Base-by-base conservation (phyloP, 2,797 vertebrate species). In the Amblyopsis hoosieri region DNA sequence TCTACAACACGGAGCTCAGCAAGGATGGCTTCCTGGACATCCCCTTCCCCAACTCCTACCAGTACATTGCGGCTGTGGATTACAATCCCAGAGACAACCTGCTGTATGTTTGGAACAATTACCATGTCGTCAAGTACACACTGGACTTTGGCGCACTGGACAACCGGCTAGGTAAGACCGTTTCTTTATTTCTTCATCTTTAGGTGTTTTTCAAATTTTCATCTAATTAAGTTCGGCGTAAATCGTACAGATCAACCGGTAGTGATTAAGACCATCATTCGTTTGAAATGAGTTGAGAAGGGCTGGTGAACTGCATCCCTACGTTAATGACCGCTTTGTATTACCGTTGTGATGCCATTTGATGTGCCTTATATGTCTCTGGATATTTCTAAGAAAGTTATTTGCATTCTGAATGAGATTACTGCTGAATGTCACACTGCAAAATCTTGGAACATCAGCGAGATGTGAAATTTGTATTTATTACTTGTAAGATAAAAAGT, bases 61-160 rank as follows among this genome's bases (percentile, higher is more conserved):
- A 99, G 86, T 99, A 99, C 87, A 99, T 99, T 52, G 97, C 98
- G 9, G 97, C 98, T 52, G 98, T 99, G 94, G 97, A 99, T 96
- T 99, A 99, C 87, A 99, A 99, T 78, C 98, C 98, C 63, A 92
- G 98, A 69, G 98, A 99, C 93, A 99, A 98, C 76, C 92, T 98
- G 56, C 95, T 99, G n/a, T 99, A 99, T 0, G 96, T 99, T 3
- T 99, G 98, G 98, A 99, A 99, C 93, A 99, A 99, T 84, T 98
- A 98, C 76, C 98, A 99, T 0, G 97, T 99, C 0, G 97, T 99
- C 71, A 99, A 99, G 78, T 99, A 99, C 78, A 95, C 97, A 0
- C 86, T 99, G 93, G 97, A 99, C 82, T 99, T 99, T 67, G 97
- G 98, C 53, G 93, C 95, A 0, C 69, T 98, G 90, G 96, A 99